phyloP scores from a whole-genome alignment of 2,113 vertebrate genomes.

The Erinaceus europaeus region DNA sequence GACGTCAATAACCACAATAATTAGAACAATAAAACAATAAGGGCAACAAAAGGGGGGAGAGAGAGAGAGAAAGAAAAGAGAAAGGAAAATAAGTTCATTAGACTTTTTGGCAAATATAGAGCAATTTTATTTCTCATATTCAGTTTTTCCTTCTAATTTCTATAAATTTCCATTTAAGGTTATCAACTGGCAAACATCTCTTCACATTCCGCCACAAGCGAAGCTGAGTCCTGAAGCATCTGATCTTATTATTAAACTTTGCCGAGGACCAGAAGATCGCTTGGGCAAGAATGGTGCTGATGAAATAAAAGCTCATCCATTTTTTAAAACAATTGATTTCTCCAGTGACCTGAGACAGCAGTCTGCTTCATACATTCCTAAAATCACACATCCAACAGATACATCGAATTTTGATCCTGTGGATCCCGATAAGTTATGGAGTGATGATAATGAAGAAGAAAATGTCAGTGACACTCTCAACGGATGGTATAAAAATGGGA shows the following conservation, averaged over 20 bases:
- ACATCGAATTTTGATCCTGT: slow-evolving; percentile 99
- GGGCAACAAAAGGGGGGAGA: no score
- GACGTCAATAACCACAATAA: no score
- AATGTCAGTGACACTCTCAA: slow-evolving; percentile 93
- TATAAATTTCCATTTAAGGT: slow-evolving; percentile 85
- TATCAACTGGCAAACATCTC: slow-evolving; percentile 96
- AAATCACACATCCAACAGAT: slow-evolving; percentile 95
- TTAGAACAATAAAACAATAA: no score
- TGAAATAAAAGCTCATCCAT: slow-evolving; percentile 97
- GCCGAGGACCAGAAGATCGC: slow-evolving; percentile 95
- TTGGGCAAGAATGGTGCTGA: slow-evolving; percentile 95
- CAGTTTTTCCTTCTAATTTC: slow-evolving; percentile 49
- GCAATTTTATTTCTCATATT: slow-evolving; percentile 16
- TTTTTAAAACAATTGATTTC: slow-evolving; percentile 95
- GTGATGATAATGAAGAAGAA: slow-evolving; percentile 88
- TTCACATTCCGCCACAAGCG: slow-evolving; percentile 93
- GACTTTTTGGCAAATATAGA: slow-evolving; percentile 27
- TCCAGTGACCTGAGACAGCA: slow-evolving; percentile 94
- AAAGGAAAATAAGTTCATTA: neutral
- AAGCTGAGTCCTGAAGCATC: slow-evolving; percentile 95
- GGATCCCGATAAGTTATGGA: slow-evolving; percentile 97
- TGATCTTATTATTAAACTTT: slow-evolving; percentile 95
- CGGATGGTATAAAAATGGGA: slow-evolving; percentile 96
- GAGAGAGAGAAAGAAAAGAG: no score
- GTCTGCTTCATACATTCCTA: slow-evolving; percentile 93